These are phyloP conservation scores for Caranx melampygus DNA, from an alignment of 2,113 vertebrate genomes.

Conservation along the genomic window DNA sequence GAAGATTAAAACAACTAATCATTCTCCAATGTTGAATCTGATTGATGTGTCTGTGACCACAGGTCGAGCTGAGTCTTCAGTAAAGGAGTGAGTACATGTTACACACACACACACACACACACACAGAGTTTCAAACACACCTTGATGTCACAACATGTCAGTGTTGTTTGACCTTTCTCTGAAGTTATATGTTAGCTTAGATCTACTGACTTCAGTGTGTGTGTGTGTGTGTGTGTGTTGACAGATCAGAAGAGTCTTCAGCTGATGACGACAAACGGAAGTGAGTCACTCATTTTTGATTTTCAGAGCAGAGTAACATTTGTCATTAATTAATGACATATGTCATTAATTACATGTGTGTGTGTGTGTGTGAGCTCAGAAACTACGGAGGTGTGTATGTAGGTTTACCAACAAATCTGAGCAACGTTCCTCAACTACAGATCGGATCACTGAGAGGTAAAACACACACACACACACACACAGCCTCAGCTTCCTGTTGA, in stretches of 20 bases:
- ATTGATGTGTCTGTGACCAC: slow-evolving; percentile 19
- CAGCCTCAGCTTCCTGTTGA: slow-evolving; percentile 64
- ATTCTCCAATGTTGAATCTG: not conserved
- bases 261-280: slow-evolving; percentile 65
- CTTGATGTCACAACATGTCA: slow-evolving; percentile 1
- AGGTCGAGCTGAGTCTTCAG: slow-evolving; percentile 53
- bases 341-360: slow-evolving; percentile 16
- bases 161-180: slow-evolving; percentile 54
- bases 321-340: not conserved
- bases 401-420: slow-evolving; percentile 66
- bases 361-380: slow-evolving; percentile 34
- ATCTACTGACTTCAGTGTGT: slow-evolving; percentile 22
- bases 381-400: slow-evolving; percentile 75
- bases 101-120: slow-evolving; percentile 6
- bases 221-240: slow-evolving; percentile 42
- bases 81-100: slow-evolving; percentile 60
- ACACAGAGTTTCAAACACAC: not conserved
- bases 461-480: slow-evolving; percentile 33
- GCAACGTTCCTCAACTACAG: slow-evolving; percentile 58
- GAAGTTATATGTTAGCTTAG: not conserved
- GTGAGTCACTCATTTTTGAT: slow-evolving; percentile 40
- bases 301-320: not conserved
- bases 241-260: slow-evolving; percentile 53
- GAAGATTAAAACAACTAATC: not conserved
- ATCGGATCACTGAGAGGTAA: slow-evolving; percentile 69